These are phyloP conservation scores for Bombyx mandarina DNA, from an alignment of 1,140 invertebrate species.

Conservation along the genomic window DNA sequence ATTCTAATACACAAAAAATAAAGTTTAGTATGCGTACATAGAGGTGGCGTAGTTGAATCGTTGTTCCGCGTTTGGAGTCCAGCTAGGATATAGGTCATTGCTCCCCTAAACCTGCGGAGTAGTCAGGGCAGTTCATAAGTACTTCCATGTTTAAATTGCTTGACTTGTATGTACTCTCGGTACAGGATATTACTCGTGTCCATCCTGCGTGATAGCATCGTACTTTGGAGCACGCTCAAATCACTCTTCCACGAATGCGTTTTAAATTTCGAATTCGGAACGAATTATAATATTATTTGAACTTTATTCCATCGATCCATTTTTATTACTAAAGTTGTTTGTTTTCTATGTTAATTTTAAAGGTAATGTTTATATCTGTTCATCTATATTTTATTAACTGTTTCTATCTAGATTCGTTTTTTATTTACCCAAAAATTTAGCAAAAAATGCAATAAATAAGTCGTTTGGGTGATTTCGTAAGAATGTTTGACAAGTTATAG, in stretches of 20 bases:
- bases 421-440: too few species aligned
- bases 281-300: conserved; percentile 1
- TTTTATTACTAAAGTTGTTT: neutral
- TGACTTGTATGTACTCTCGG: conserved; percentile 58
- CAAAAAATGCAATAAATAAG: too few species aligned
- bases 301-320: neutral
- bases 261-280: conserved; percentile 11
- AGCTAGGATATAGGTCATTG: conserved; percentile 70
- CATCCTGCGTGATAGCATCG: conserved; percentile 35
- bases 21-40: conserved; percentile 50
- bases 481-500: too few species aligned
- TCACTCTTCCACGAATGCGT: conserved; percentile 23
- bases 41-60: conserved; percentile 36
- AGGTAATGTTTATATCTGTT: too few species aligned
- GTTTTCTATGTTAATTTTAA: too few species aligned
- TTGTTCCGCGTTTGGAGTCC: conserved; percentile 35
- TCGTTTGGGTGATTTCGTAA: too few species aligned
- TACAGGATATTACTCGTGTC: conserved; percentile 53
- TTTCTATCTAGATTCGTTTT: too few species aligned
- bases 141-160: conserved; percentile 66
- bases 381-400: too few species aligned
- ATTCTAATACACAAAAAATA: conserved; percentile 65
- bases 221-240: conserved; percentile 22
- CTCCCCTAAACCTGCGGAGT: conserved; percentile 66
- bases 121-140: conserved; percentile 64